A percentile compares a stretch with the other conserved stretches of the same genome.
Evolutionary conservation across 2,113 vertebrate species (phyloP).

Genomic region (Semnopithecus entellus): DNA sequence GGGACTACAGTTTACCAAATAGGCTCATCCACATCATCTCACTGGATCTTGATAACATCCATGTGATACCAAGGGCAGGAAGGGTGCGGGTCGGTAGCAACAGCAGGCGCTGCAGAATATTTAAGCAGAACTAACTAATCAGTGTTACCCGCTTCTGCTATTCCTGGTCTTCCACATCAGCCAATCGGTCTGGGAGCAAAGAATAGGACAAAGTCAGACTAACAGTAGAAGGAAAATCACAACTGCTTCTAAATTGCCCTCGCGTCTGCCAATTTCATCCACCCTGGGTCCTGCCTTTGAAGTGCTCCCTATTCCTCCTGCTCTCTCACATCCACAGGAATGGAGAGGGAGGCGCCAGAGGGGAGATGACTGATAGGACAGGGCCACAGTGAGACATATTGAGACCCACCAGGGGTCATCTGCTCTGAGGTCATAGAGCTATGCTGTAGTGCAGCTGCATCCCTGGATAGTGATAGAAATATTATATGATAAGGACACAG

Average conservation of each 20-base stretch:
- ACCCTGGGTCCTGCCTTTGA: not conserved
- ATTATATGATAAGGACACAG: not conserved
- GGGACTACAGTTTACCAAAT: not conserved
- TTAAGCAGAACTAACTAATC: not conserved
- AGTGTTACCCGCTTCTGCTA: not conserved
- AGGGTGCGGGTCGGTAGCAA: not conserved
- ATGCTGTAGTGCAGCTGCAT: accelerated
- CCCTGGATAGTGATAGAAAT: not conserved
- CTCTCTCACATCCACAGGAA: not conserved
- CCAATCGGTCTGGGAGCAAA: not conserved
- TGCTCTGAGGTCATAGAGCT: not conserved
- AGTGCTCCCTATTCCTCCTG: not conserved
- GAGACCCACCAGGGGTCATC: not conserved
- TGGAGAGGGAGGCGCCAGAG: not conserved
- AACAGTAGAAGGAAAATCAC: not conserved
- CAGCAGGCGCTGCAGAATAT: not conserved
- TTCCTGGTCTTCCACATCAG: not conserved
- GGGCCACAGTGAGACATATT: not conserved
- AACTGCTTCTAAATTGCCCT: not conserved
- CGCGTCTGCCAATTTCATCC: not conserved
- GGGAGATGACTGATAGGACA: not conserved
- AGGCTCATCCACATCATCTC: not conserved
- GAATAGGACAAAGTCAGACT: not conserved
- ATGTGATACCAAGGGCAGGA: no score
- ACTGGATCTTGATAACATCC: not conserved